Conservation (phyloP, 2,888 invertebrate species). For the Hipparchia sbordonii region DNA sequence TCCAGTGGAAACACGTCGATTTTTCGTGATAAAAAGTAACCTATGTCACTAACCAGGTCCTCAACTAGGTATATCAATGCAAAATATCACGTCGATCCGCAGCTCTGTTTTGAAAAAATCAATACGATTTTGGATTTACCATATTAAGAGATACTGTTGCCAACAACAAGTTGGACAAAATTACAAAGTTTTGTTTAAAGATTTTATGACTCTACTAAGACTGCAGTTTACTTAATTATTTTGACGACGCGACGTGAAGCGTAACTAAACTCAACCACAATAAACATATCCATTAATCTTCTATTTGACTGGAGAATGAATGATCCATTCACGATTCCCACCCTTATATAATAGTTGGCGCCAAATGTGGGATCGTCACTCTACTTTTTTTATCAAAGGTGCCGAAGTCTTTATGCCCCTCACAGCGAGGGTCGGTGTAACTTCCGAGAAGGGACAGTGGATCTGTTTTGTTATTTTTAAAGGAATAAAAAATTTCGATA, state of each 20-base stretch:
- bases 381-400: conserved; percentile 42
- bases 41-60: no score
- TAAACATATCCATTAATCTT: conserved; percentile 3
- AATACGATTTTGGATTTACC: no score
- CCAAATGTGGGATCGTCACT: conserved; percentile 42
- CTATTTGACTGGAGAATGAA: conserved; percentile 35
- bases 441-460: conserved; percentile 34
- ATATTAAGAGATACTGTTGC: no score
- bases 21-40: no score
- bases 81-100: no score
- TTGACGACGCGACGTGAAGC: not conserved
- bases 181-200: not conserved
- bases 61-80: no score
- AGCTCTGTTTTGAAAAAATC: no score
- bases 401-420: conserved; percentile 35
- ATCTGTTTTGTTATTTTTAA: conserved; percentile 14
- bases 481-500: conserved; percentile 4
- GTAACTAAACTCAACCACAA: not conserved
- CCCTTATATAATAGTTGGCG: conserved; percentile 42
- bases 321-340: conserved; percentile 42
- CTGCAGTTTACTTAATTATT: not conserved
- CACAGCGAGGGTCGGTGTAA: conserved; percentile 31
- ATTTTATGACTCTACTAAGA: not conserved
- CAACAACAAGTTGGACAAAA: not conserved
- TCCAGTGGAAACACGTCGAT: no score